Base-by-base conservation (phyloP, 2,888 invertebrate genomes). In the Ophion costatus region DNA sequence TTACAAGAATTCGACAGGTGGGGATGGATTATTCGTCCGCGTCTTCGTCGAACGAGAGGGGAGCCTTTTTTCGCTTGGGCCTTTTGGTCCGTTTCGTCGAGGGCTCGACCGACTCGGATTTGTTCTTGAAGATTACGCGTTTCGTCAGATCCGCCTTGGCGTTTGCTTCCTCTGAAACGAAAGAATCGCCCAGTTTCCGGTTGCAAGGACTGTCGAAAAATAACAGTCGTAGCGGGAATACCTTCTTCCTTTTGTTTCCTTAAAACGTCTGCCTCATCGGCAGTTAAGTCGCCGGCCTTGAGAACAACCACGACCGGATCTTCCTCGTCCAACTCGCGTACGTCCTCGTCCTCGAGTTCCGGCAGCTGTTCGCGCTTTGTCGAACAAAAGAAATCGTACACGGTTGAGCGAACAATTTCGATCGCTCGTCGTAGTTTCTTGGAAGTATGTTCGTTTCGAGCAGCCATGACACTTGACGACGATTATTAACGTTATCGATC, bases 101-200 rank as follows among this genome's bases (percentile, higher is more conserved):
- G 82, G 83, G 84, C 45, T 86, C 84, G 56, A 85, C 73, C 4
- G 93, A 93, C 66, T 88, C 88, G 1, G 92, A 91, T 90, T 94
- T 94, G 77, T 88, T 90, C 45, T 88, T 92, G 89, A 96, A 96
- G 84, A 96, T 94, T 82, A 96, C 94, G 63, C 95, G 95, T 88
- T 95, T 94, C 76, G 91, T 94, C 86, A 96, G 93, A 93, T 96
- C 96, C 59, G 96, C 96, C 45, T 95, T 95, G 59, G 94, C 94
- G 89, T 94, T 94, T 81, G 94, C 94, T 90, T 94, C 94, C 92
- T 96, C 96, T 96, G 93, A 38, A 74, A 67, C 87, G 87, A 79
- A 74, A 76, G 33, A 56, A 61, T 71, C 24, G 69, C 51, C 64
- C 29, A 17, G 66, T 14, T 66, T 56, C 22, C 29, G 5, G 14